phyloP scores from a whole-genome alignment of 2,797 vertebrate species.

The Danio aesculapii region DNA sequence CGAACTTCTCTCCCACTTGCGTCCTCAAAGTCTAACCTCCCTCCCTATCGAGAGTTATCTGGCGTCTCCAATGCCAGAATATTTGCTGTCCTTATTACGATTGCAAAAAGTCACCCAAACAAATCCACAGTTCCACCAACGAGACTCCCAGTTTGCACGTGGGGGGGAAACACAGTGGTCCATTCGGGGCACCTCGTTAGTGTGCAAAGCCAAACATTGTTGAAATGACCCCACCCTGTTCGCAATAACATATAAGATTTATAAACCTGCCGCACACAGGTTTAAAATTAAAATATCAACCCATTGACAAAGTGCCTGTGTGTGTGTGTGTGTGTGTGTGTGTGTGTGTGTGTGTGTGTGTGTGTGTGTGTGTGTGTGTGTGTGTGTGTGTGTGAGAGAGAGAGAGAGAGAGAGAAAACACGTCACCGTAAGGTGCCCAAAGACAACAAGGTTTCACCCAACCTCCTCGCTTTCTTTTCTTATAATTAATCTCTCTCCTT shows the following conservation, averaged over 20 bases:
- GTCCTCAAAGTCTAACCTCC: slow-evolving; percentile 57
- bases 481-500: not conserved
- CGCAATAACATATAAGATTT: slow-evolving; percentile 30
- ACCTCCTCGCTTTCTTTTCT: slow-evolving; percentile 12
- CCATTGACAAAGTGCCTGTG: slow-evolving; percentile 44
- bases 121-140: slow-evolving; percentile 47
- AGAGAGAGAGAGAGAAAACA: too few species aligned
- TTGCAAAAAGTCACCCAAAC: slow-evolving; percentile 60
- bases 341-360: slow-evolving; percentile 42
- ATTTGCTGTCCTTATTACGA: slow-evolving; percentile 38
- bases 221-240: slow-evolving; percentile 59
- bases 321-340: slow-evolving; percentile 48
- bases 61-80: slow-evolving; percentile 46
- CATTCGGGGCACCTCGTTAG: slow-evolving; percentile 51
- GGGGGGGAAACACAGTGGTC: slow-evolving; percentile 66
- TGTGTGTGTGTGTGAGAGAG: slow-evolving; percentile 30
- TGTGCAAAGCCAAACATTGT: slow-evolving; percentile 51
- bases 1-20: slow-evolving; percentile 51
- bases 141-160: slow-evolving; percentile 69
- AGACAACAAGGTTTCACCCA: slow-evolving; percentile 55
- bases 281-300: slow-evolving; percentile 46
- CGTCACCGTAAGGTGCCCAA: slow-evolving; percentile 40
- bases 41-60: slow-evolving; percentile 48
- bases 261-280: slow-evolving; percentile 12
- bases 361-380: slow-evolving; percentile 33